phyloP scores from a whole-genome alignment of 2,888 invertebrate genomes.

The Nomada fucata region DNA sequence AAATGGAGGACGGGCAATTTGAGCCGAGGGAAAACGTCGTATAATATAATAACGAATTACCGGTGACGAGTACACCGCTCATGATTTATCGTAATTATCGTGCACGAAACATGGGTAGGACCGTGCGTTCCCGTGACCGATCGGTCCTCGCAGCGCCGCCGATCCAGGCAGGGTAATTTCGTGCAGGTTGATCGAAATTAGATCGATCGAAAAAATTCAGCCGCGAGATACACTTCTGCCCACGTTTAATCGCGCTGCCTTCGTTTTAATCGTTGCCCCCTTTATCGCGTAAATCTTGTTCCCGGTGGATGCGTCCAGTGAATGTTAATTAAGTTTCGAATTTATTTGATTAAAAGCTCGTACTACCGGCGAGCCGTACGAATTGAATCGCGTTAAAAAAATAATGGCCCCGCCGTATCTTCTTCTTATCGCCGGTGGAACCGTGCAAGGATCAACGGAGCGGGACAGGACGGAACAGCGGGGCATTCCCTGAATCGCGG shows the following conservation, averaged over 20 bases:
- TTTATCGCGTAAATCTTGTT: slow-evolving; percentile 31
- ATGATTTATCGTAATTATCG: slow-evolving; percentile 17
- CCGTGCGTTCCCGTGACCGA: no score
- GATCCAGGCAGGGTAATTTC: slow-evolving; percentile 14
- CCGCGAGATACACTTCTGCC: background rate
- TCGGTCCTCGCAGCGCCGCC: background rate
- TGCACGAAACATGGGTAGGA: background rate
- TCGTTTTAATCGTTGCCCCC: slow-evolving; percentile 18
- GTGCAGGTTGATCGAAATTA: slow-evolving; percentile 28
- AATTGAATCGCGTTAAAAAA: slow-evolving; percentile 12
- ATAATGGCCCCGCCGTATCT: background rate
- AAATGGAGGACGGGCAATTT: slow-evolving; percentile 22
- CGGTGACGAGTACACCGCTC: slow-evolving; percentile 27
- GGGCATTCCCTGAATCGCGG: slow-evolving; percentile 30
- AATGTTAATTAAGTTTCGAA: slow-evolving; percentile 41
- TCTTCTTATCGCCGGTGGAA: background rate
- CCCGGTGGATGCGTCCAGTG: background rate
- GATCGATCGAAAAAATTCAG: slow-evolving; percentile 9
- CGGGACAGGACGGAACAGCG: background rate
- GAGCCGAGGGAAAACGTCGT: background rate
- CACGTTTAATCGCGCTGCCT: background rate
- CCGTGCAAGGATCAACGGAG: background rate
- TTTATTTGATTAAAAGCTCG: slow-evolving; percentile 37
- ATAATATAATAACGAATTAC: slow-evolving; percentile 40
- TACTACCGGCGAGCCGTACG: slow-evolving; percentile 3